Percentiles rank a stretch among this genome's conserved stretches.
These are phyloP conservation scores for Gorsachius goisagi DNA, from an alignment of 2,113 vertebrate genomes.

Conservation along the genomic window DNA sequence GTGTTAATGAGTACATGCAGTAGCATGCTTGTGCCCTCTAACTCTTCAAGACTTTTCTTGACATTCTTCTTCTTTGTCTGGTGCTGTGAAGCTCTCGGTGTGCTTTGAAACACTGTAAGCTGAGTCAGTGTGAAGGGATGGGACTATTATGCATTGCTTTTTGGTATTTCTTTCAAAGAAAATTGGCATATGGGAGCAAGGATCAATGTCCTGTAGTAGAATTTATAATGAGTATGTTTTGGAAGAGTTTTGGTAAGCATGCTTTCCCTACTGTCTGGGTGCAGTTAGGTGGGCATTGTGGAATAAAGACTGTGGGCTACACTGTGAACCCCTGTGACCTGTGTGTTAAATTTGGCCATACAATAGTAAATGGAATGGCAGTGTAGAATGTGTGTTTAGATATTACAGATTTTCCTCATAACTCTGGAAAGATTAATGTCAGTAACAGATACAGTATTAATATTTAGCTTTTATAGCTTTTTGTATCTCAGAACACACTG, in stretches of 20 bases:
- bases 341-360: neutral
- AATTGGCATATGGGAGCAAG: neutral
- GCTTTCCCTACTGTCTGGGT: neutral
- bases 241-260: neutral
- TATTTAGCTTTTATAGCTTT: neutral
- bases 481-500: neutral
- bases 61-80: neutral
- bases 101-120: neutral
- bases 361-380: neutral
- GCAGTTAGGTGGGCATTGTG: neutral
- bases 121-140: neutral
- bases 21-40: neutral
- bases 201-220: neutral
- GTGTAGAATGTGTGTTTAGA: neutral
- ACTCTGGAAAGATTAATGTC: neutral
- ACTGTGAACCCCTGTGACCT: neutral
- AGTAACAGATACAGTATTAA: neutral
- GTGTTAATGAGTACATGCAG: neutral
- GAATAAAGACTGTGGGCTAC: neutral
- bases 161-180: neutral
- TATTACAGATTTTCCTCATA: neutral
- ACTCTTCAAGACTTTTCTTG: neutral
- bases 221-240: neutral
- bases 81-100: neutral
- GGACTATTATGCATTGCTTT: neutral